Percentiles rank a stretch among this genome's conserved stretches.
phyloP scores from a whole-genome alignment of 2,888 invertebrate genomes.

The Lumbricus terrestris region DNA sequence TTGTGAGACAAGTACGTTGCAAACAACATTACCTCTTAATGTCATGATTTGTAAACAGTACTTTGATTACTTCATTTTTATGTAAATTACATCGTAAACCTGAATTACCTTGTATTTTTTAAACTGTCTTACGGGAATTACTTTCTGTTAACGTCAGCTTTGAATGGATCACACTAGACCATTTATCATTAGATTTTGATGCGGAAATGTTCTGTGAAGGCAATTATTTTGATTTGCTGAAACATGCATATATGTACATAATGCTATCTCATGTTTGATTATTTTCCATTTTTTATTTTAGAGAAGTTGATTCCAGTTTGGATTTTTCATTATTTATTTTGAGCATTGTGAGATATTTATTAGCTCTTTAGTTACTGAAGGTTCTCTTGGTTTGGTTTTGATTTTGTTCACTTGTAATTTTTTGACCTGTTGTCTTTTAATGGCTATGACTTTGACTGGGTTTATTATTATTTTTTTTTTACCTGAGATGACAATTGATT shows the following conservation, averaged over 20 bases:
- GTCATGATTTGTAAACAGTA: background rate
- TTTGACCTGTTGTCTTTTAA: too few relatives aligned
- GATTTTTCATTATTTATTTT: background rate
- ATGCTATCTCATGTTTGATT: background rate
- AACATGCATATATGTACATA: background rate
- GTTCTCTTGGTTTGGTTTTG: background rate
- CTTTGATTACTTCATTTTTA: background rate
- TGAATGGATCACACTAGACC: background rate
- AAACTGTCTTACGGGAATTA: background rate
- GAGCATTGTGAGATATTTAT: background rate
- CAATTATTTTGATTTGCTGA: background rate
- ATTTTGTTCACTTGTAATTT: background rate
- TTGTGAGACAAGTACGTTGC: conserved; percentile 42
- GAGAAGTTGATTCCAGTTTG: background rate
- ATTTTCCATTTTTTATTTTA: background rate
- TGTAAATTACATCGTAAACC: background rate
- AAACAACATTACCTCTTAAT: background rate
- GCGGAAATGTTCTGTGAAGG: background rate
- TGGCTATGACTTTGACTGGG: too few relatives aligned
- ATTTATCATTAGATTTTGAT: background rate
- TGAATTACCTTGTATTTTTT: background rate
- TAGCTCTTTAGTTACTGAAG: background rate
- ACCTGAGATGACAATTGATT: too few relatives aligned
- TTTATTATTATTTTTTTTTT: too few relatives aligned
- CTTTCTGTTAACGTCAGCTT: background rate